Percentiles rank a stretch among this genome's conserved stretches.
phyloP scores from a whole-genome alignment of 2,797 vertebrate species.

The Picus viridis region DNA sequence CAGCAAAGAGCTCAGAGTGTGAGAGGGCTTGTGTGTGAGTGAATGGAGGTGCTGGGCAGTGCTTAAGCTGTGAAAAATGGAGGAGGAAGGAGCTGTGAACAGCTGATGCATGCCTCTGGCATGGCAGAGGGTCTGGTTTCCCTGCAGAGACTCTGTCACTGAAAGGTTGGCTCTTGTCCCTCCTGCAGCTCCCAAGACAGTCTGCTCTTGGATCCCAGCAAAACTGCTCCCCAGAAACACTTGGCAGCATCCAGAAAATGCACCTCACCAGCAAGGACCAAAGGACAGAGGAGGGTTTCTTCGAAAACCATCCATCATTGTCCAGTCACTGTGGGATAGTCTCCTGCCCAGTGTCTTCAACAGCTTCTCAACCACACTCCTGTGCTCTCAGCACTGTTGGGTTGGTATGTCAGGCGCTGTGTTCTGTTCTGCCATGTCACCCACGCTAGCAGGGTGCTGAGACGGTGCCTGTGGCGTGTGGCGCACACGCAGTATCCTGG shows the following conservation, averaged over 20 bases:
- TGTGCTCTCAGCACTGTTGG: accelerated
- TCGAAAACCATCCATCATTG: accelerated
- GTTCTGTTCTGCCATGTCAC: accelerated
- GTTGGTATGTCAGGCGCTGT: no score
- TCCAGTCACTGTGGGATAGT: accelerated
- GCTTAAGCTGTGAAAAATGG: constrained; percentile 56
- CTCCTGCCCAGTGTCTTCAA: neutral
- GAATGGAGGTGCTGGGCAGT: neutral
- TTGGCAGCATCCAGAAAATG: accelerated
- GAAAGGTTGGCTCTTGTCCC: neutral
- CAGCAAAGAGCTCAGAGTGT: neutral
- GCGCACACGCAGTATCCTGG: accelerated
- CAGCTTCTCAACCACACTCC: accelerated
- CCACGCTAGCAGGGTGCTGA: accelerated
- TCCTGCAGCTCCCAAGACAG: neutral
- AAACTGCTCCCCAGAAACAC: neutral
- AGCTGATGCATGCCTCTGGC: neutral
- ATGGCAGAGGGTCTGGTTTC: neutral
- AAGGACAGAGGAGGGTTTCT: neutral
- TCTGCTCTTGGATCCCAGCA: accelerated
- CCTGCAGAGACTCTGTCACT: neutral
- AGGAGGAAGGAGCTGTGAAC: constrained; percentile 37
- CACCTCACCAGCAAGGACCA: neutral
- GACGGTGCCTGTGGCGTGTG: accelerated
- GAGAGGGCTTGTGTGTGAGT: neutral